Evolutionary conservation across 2,113 vertebrate species (phyloP).

Genomic region (Dryoscopus gambensis): DNA sequence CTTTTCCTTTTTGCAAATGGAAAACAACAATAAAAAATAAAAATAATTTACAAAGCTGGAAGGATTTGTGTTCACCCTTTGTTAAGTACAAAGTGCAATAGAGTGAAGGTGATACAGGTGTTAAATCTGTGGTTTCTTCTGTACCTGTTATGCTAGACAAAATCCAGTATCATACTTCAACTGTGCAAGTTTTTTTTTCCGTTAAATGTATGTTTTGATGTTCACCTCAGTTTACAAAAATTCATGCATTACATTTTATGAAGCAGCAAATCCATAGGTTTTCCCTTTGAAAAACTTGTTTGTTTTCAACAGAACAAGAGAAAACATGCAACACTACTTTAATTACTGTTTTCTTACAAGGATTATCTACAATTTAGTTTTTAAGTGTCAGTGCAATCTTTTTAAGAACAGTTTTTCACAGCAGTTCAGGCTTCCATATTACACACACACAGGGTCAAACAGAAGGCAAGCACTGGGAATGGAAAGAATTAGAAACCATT

Average conservation of each 20-base stretch:
- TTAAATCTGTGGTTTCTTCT: not conserved
- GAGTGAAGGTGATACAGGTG: not conserved
- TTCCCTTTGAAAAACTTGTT: not conserved
- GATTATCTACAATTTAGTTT: not conserved
- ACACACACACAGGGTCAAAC: not conserved
- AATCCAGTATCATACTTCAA: not conserved
- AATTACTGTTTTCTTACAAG: not conserved
- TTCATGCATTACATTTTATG: not conserved
- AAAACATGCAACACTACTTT: not conserved
- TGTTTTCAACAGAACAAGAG: not conserved
- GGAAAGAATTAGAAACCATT: not conserved
- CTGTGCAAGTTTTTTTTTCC: not conserved
- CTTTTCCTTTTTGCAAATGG: not conserved
- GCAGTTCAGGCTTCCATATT: not conserved
- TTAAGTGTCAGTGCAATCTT: not conserved
- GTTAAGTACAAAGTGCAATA: not conserved
- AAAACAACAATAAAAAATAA: not conserved
- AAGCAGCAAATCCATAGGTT: not conserved
- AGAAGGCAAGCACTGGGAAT: not conserved
- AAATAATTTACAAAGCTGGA: not conserved
- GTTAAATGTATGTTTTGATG: not conserved
- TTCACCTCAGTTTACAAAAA: not conserved
- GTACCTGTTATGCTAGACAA: not conserved
- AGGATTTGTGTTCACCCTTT: not conserved
- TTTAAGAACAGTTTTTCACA: not conserved